These are phyloP conservation scores for Cuniculus paca DNA, from an alignment of 2,797 vertebrate species.

Conservation along the genomic window DNA sequence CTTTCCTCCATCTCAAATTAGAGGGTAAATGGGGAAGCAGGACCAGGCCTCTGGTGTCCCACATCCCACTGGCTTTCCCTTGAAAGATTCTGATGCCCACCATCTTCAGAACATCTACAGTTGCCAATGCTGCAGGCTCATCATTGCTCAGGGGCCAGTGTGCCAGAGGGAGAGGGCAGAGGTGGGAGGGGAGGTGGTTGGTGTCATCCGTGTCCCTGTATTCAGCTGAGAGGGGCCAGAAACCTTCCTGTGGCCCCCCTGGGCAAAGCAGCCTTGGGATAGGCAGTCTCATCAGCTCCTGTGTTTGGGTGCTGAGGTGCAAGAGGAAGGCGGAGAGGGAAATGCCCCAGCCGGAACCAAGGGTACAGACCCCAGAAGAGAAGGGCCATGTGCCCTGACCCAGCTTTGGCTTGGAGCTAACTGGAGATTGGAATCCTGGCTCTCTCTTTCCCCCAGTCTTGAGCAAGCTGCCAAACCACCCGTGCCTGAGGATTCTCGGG, in stretches of 20 bases:
- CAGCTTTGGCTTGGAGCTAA: background rate
- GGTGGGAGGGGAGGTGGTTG: background rate
- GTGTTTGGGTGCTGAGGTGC: background rate
- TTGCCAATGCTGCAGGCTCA: background rate
- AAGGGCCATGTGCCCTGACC: background rate
- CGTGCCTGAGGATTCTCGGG: background rate
- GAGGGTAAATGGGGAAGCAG: too few species aligned
- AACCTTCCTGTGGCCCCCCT: background rate
- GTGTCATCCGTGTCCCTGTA: background rate
- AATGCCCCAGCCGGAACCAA: background rate
- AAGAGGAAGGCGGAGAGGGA: background rate
- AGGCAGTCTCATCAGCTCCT: background rate
- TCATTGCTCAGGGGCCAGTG: background rate
- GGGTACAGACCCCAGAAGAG: background rate
- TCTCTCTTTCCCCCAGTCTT: background rate
- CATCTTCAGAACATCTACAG: background rate
- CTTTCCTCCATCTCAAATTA: background rate
- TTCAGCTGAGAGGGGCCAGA: background rate
- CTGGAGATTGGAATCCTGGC: background rate
- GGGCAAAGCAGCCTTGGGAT: background rate
- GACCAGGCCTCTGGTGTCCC: background rate
- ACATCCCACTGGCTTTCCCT: fast-evolving
- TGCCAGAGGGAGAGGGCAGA: too few species aligned
- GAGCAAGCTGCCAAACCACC: background rate
- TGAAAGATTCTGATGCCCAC: background rate